A percentile compares a stretch with the other conserved stretches of the same genome.
phyloP scores from a whole-genome alignment of 2,888 invertebrate genomes.

The Marronus borbonicus region DNA sequence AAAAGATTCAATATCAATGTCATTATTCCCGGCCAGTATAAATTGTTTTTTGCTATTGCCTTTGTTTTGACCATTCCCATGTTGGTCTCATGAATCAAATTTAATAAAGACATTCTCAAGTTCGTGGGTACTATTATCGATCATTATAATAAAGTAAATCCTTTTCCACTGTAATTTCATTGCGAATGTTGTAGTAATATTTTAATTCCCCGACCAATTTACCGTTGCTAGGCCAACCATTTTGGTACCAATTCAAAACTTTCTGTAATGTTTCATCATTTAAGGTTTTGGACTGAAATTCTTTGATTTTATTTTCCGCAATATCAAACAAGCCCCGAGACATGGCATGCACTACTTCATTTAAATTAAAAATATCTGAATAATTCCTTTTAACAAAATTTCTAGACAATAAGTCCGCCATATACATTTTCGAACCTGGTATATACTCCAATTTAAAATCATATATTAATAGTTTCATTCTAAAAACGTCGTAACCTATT shows the following conservation, averaged over 20 bases:
- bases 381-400: constrained; percentile 14
- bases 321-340: not conserved
- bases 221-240: not conserved
- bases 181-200: not conserved
- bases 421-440: not conserved
- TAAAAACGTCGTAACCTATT: constrained; percentile 1
- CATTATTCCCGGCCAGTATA: not conserved
- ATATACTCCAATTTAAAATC: not conserved
- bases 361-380: not conserved
- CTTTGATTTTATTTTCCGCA: not conserved
- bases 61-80: not conserved
- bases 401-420: not conserved
- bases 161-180: not conserved
- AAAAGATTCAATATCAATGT: not conserved
- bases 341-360: constrained; percentile 19
- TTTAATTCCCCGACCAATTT: not conserved
- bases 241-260: not conserved
- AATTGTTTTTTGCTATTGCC: not conserved
- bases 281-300: constrained; percentile 1
- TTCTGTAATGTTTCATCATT: not conserved
- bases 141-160: not conserved
- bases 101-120: not conserved
- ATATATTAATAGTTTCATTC: constrained; percentile 30
- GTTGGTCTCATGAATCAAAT: not conserved
- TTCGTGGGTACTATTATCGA: not conserved